These are phyloP conservation scores for Nematostella vectensis DNA, from an alignment of 92 coral and sea anemone genomes.

Conservation along the genomic window DNA sequence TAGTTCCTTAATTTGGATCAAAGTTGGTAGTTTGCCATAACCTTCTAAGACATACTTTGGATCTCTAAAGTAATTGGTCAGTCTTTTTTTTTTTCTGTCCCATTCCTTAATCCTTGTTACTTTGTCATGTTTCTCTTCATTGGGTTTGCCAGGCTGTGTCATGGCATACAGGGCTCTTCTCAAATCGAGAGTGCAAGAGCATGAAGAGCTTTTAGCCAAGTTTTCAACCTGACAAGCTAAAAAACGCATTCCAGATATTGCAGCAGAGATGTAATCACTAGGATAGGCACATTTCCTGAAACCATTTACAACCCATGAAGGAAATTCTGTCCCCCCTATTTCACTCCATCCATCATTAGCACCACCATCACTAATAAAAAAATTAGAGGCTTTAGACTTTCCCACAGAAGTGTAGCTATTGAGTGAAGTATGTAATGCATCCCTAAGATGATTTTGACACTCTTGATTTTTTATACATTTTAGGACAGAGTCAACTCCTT, in stretches of 20 bases:
- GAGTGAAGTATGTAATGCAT: conserved; percentile 44
- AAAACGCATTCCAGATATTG: conserved; percentile 36
- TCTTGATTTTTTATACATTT: conserved; percentile 7
- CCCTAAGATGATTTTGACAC: conserved; percentile 3
- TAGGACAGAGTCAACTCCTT: conserved; percentile 38
- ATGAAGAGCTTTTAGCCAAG: conserved; percentile 41
- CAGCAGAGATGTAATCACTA: conserved; percentile 23
- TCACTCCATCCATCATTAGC: too few species aligned
- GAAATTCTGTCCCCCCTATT: too few species aligned
- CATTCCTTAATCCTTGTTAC: conserved; percentile 29
- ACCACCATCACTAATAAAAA: too few species aligned
- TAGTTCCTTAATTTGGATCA: conserved; percentile 31
- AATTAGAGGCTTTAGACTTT: too few species aligned
- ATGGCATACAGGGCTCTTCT: conserved; percentile 50
- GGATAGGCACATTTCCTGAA: conserved; percentile 63
- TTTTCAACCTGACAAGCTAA: conserved; percentile 57
- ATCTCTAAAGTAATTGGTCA: conserved; percentile 10
- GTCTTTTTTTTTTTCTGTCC: conserved; percentile 37
- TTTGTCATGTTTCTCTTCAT: not conserved
- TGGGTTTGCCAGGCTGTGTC: not conserved
- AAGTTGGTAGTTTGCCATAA: conserved; percentile 21
- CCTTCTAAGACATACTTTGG: conserved; percentile 7
- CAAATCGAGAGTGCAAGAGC: conserved; percentile 36
- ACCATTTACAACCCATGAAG: conserved; percentile 40
- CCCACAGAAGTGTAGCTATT: conserved; percentile 57